Evolutionary conservation across 2,888 invertebrate species (phyloP), one percentile per base, ranked within the genome.

Genomic region (Romanomermis culicivorax): DNA sequence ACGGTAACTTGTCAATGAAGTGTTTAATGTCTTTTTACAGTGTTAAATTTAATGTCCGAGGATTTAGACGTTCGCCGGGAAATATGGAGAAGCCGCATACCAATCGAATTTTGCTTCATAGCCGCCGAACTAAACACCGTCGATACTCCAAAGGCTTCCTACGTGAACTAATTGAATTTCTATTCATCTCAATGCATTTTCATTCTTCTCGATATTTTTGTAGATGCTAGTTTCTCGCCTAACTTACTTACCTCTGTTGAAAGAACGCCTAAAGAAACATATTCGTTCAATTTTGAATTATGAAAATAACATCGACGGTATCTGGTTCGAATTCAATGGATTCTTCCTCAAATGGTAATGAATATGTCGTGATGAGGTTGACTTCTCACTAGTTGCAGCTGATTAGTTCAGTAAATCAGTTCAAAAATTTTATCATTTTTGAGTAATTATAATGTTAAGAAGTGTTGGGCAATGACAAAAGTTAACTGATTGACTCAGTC

Each of bases 61-160:
- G 95, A 97, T 71, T 78, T 89, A 65, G 88, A 95, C 77, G 81
- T 93, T 56, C 73, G 91, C 55, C 77, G 91, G 56, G 87, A 88
- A 74, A 80, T 91, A 63, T 95, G 93, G 93, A 87, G 89, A 64
- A 88, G 88, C 25, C 83, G 85, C 71, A 76, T 97, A 51, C 91
- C 95, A 0, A 80, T 93, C 55, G 86, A 87, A 72, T 93, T 97
- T 71, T 80, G 80, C 64, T 74, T 95, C 52, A 79, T 86, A 64
- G 77, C 81, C 30, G 85, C 88, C 64, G 91, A 95, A 76, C 80
- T 86, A 27, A 80, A 79, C 69, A 83, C 84, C 64, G 76, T 87
- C 48, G 85, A 85, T 67, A 82, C 83, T 62, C 89, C 91, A 11
- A 89, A 91, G 70, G 83, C 85, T 20, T 86, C 82, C 72, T 89